phyloP scores from a whole-genome alignment of 2,797 vertebrate genomes.

The Catostomus latipinnis region DNA sequence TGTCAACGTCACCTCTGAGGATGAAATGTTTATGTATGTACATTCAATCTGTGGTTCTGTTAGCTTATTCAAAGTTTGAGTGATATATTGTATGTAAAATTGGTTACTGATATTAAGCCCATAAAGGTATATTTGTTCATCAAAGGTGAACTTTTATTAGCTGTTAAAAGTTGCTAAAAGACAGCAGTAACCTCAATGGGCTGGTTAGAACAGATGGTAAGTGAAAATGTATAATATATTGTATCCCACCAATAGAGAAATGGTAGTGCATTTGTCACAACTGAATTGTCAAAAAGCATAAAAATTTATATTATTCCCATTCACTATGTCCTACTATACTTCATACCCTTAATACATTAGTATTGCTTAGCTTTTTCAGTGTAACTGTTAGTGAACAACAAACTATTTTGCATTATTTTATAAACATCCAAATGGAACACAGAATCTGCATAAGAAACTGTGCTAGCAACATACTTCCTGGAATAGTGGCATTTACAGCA shows the following conservation, averaged over 20 bases:
- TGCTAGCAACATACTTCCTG: too few relatives aligned
- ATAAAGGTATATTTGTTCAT: not conserved
- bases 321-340: not conserved
- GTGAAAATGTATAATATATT: not conserved
- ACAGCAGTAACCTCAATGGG: not conserved
- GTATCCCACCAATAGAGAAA: not conserved
- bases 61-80: not conserved
- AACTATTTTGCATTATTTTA: too few relatives aligned
- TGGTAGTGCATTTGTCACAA: not conserved
- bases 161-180: not conserved
- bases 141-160: not conserved
- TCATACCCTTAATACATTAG: too few relatives aligned
- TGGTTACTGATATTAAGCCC: not conserved
- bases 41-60: constrained; percentile 3
- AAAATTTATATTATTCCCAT: not conserved
- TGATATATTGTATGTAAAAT: not conserved
- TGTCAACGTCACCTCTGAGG: too few relatives aligned
- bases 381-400: too few relatives aligned
- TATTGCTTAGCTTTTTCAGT: too few relatives aligned
- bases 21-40: constrained; percentile 1
- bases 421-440: too few relatives aligned
- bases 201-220: not conserved
- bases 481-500: too few relatives aligned
- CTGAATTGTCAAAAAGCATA: not conserved
- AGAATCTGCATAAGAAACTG: too few relatives aligned